Evolutionary conservation across 2,113 vertebrate genomes (phyloP), one percentile per base, ranked within the genome.

Genomic region (Alosa alosa): DNA sequence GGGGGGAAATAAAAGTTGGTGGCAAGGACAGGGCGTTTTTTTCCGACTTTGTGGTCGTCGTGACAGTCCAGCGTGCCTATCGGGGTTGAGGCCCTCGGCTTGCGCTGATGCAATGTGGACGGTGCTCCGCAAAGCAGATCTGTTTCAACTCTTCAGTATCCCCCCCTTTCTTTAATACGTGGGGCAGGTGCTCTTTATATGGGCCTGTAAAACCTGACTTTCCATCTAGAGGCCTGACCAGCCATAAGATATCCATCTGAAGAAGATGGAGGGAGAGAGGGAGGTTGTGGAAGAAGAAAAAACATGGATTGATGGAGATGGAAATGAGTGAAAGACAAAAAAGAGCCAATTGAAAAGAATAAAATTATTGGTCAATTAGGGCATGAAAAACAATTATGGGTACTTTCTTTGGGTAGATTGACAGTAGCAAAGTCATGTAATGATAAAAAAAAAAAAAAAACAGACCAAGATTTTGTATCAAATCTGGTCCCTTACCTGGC

Each of bases 141-240:
- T 84, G 85, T 86, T 86, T 84, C 13, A 22, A 55, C 87, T 88
- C 88, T 89, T 85, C 57, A 25, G 60, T 86, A 75, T 18, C 45
- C 18, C 22, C 44, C 72, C 46, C 18, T n/a, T 17, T 68, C 82
- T 90, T 89, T 86, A 85, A 88, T 85, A 86, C 82, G 84, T 55
- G 84, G 86, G 89, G 84, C 90, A 91, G 91, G 91, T 91, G 90
- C 85, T 85, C 87, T 93, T 93, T 90, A 94, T 85, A 89, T 78
- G 75, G 22, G 84, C 86, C 87, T 78, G 83, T 92, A 91, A 92
- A 90, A 92, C 82, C 84, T 36, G 82, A 87, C 86, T 91, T 92
- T 89, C 89, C 83, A 3, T 88, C 82, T 86, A 86, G 86, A 78
- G 44, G 81, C 0, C 3, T 20, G 41, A 78, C 85, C 84, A 55